Conservation (phyloP, 1,140 invertebrate genomes). For the Cotesia typhae region DNA sequence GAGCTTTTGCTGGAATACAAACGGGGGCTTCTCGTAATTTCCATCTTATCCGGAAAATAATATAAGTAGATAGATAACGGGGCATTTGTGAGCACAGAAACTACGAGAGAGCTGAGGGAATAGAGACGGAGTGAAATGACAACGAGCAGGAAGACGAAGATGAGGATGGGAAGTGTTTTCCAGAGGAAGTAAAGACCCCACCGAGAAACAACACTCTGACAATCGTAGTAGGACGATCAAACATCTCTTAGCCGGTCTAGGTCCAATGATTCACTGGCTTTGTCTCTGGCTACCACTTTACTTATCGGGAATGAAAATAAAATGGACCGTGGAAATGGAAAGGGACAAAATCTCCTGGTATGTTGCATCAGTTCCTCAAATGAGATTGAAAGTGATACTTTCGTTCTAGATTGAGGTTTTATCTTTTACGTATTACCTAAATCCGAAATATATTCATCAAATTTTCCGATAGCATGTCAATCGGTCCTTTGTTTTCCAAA, state of each 20-base stretch:
- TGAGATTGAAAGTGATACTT: constrained; percentile 18
- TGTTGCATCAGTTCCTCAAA: constrained; percentile 23
- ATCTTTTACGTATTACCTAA: no score
- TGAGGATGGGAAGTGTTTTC: constrained; percentile 21
- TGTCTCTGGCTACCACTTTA: constrained; percentile 37
- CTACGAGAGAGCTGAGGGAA: no score
- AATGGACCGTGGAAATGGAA: constrained; percentile 39
- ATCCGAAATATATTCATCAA: no score
- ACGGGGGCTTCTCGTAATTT: constrained; percentile 49
- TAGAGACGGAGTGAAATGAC: constrained; percentile 25
- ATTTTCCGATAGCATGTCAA: no score
- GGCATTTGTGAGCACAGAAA: no score
- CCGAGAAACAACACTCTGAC: constrained; percentile 34
- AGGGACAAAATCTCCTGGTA: constrained; percentile 17
- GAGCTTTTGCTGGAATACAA: constrained; percentile 37
- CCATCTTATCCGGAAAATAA: constrained; percentile 56
- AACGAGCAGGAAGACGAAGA: no score
- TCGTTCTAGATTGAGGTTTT: no score
- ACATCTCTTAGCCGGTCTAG: constrained; percentile 31
- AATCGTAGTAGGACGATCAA: constrained; percentile 44
- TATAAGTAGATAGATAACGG: constrained; percentile 33
- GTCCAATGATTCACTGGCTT: constrained; percentile 17
- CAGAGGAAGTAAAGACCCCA: background rate
- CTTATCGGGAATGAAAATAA: constrained; percentile 42
- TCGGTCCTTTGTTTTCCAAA: no score